Evolutionary conservation across 2,797 vertebrate genomes (phyloP).

Genomic region (Xerus rutilus): DNA sequence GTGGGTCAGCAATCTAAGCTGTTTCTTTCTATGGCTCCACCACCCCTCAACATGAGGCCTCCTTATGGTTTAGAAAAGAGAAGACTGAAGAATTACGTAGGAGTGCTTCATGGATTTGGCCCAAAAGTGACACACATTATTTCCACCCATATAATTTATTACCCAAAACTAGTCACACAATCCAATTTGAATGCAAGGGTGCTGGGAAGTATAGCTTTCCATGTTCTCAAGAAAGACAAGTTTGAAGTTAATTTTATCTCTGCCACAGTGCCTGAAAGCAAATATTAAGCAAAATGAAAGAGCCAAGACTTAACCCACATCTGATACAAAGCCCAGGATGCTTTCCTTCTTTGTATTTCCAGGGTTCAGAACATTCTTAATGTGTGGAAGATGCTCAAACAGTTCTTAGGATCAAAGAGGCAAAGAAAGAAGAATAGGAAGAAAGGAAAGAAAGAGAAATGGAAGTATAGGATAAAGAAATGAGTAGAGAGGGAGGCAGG

Average conservation of each 20-base stretch:
- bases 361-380: background rate
- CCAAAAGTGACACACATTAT: constrained; percentile 2
- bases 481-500: background rate
- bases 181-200: background rate
- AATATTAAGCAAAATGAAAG: constrained; percentile 48
- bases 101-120: background rate
- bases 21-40: background rate
- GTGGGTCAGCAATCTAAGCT: background rate
- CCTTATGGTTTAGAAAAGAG: background rate
- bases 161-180: background rate
- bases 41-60: background rate
- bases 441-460: background rate
- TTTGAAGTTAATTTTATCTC: constrained; percentile 44
- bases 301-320: constrained; percentile 26
- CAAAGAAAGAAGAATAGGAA: background rate
- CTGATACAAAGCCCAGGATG: background rate
- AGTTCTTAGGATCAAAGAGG: background rate
- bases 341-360: background rate
- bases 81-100: background rate
- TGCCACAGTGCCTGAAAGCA: background rate
- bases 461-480: background rate
- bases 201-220: constrained; percentile 38
- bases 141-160: constrained; percentile 11
- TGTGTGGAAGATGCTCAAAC: constrained; percentile 38
- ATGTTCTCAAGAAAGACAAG: constrained; percentile 56